phyloP scores from a whole-genome alignment of 2,797 vertebrate species.

The Siniperca obscura region DNA sequence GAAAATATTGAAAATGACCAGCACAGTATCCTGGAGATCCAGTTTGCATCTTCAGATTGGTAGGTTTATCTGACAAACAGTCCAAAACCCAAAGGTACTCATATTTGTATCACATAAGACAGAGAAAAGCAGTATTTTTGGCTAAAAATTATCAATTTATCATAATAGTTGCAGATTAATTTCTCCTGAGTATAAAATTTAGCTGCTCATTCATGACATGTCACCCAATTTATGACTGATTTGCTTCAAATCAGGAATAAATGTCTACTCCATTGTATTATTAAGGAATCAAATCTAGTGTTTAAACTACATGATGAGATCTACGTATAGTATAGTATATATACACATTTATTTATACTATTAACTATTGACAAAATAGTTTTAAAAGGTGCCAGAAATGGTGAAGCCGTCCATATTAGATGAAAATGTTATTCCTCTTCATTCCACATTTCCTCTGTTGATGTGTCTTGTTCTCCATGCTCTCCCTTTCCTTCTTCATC shows the following conservation, averaged over 20 bases:
- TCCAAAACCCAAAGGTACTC: background rate
- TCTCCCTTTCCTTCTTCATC: constrained; percentile 13
- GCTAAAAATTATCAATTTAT: background rate
- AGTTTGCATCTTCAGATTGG: background rate
- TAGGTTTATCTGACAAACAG: background rate
- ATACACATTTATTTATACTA: background rate
- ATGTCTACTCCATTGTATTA: background rate
- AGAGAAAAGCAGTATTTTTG: background rate
- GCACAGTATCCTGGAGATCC: background rate
- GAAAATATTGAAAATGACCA: background rate
- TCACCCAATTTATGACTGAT: background rate
- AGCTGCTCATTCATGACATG: background rate
- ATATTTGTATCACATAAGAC: background rate
- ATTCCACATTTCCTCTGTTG: background rate
- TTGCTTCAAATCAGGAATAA: background rate
- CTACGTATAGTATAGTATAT: rapidly evolving
- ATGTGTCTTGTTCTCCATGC: background rate
- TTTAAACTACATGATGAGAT: background rate
- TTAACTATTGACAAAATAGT: background rate
- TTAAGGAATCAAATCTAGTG: background rate
- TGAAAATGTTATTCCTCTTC: background rate
- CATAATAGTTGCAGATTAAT: background rate
- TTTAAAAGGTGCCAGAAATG: background rate
- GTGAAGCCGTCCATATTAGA: rapidly evolving
- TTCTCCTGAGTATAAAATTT: background rate